A percentile compares a stretch with the other conserved stretches of the same genome.
phyloP scores from a whole-genome alignment of 2,113 vertebrate genomes.

The Campylomormyrus tamandua region DNA sequence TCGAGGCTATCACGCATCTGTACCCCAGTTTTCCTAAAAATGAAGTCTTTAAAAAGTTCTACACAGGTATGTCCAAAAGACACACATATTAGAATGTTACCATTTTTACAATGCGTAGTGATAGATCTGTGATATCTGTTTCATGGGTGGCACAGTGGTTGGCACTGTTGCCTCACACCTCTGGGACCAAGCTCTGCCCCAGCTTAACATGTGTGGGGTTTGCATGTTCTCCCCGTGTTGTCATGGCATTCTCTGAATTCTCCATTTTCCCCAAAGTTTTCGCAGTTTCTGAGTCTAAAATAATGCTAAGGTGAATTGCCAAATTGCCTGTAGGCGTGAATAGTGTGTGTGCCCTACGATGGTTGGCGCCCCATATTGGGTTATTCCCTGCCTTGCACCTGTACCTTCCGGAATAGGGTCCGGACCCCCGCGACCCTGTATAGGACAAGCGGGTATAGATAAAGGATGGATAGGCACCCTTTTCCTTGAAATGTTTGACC shows the following conservation, averaged over 20 bases:
- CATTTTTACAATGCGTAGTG: not conserved
- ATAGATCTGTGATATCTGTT: not conserved
- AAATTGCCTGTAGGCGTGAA: not conserved
- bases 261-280: not conserved
- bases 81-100: not conserved
- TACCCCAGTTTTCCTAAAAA: slow-evolving; percentile 75
- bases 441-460: not conserved
- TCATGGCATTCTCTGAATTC: not conserved
- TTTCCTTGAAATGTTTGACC: not conserved
- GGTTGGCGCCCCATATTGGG: not conserved
- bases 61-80: slow-evolving; percentile 66
- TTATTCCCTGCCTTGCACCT: not conserved
- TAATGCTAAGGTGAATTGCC: not conserved
- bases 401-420: not conserved
- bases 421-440: not conserved
- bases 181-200: not conserved
- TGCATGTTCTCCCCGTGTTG: not conserved
- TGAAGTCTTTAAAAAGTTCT: slow-evolving; percentile 78
- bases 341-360: not conserved
- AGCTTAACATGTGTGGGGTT: not conserved
- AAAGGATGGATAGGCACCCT: not conserved
- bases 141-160: not conserved
- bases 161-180: not conserved
- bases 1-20: slow-evolving; percentile 69
- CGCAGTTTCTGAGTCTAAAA: not conserved